These are phyloP conservation scores for Heterodera schachtii DNA, from an alignment of 1,140 invertebrate genomes.

Conservation along the genomic window DNA sequence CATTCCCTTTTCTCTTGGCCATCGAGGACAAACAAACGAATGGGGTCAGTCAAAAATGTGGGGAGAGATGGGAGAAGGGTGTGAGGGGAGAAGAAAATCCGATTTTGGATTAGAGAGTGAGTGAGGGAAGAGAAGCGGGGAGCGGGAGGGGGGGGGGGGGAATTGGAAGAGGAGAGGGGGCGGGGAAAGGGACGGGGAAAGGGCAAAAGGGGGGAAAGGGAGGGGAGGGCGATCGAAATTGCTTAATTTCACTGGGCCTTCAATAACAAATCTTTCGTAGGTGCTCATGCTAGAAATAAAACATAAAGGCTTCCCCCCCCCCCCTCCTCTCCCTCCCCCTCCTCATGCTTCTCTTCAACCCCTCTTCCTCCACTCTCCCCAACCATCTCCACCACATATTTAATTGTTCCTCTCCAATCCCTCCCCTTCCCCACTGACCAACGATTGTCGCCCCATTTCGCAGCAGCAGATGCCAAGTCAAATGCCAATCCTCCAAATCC, in stretches of 20 bases:
- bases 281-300: too few relatives aligned
- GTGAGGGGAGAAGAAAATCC: neutral
- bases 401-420: too few relatives aligned
- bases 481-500: neutral
- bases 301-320: too few relatives aligned
- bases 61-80: neutral
- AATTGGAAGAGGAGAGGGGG: neutral
- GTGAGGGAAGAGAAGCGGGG: neutral
- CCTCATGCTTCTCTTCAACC: neutral
- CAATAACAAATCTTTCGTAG: neutral
- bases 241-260: neutral
- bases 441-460: too few relatives aligned
- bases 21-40: constrained; percentile 9
- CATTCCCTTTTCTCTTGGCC: neutral
- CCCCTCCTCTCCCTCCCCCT: neutral
- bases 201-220: neutral
- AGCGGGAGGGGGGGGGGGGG: neutral
- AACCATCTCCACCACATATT: too few relatives aligned
- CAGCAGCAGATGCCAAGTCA: neutral
- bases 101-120: constrained; percentile 12
- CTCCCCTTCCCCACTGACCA: too few relatives aligned
- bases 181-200: neutral
- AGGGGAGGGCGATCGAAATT: neutral
- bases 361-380: neutral
- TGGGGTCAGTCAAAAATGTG: neutral